Evolutionary conservation across 2,113 vertebrate genomes (phyloP).

Genomic region (Poecilia latipinna): DNA sequence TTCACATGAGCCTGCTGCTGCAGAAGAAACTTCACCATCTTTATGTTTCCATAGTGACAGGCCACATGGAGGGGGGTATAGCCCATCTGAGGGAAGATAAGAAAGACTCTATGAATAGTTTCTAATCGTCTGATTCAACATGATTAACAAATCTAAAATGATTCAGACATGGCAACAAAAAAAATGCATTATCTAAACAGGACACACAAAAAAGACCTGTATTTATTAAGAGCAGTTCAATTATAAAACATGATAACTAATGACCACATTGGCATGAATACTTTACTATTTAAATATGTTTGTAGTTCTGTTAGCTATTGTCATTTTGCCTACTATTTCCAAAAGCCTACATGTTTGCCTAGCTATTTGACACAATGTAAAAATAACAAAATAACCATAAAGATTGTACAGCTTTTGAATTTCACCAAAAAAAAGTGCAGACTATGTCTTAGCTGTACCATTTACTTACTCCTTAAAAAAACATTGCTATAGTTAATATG

Average conservation of each 20-base stretch:
- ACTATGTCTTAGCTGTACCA: no score
- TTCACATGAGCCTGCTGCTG: slow-evolving; percentile 95
- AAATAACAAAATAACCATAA: not conserved
- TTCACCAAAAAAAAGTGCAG: no score
- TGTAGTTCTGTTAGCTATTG: no score
- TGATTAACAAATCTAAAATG: not conserved
- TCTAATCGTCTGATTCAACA: not conserved
- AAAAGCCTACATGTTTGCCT: no score
- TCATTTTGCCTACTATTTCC: no score
- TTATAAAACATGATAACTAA: no score
- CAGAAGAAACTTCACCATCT: slow-evolving; percentile 96
- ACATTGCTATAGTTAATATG: no score
- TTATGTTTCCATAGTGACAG: slow-evolving; percentile 98
- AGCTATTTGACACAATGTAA: not conserved
- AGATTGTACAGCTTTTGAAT: no score
- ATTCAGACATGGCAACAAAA: not conserved
- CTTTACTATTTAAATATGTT: no score
- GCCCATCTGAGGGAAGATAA: slow-evolving; percentile 86
- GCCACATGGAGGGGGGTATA: slow-evolving; percentile 95
- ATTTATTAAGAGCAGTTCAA: no score
- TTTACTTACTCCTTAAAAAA: no score
- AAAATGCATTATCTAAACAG: not conserved
- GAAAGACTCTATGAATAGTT: slow-evolving; percentile 18
- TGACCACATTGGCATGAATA: no score
- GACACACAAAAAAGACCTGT: not conserved